A percentile compares a stretch with the other conserved stretches of the same genome.
phyloP scores from a whole-genome alignment of 2,113 vertebrate species.

The Copsychus sechellarum region DNA sequence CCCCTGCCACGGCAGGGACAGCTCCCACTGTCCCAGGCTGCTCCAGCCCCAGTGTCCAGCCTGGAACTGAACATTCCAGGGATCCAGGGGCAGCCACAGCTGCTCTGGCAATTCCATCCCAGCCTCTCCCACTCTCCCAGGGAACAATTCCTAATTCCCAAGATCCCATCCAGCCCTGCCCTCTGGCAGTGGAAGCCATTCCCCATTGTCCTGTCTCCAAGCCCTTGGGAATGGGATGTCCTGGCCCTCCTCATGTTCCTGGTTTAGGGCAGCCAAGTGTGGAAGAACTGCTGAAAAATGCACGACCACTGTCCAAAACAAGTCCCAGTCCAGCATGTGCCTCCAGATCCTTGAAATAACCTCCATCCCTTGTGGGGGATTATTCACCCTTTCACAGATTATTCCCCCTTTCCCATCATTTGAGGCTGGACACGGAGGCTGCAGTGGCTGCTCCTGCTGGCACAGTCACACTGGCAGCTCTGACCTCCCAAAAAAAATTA shows the following conservation, averaged over 20 bases:
- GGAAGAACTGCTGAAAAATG: slow-evolving; percentile 39
- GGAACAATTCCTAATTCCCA: neutral
- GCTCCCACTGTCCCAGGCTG: neutral
- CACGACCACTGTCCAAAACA: neutral
- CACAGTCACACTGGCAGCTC: neutral
- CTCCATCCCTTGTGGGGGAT: neutral
- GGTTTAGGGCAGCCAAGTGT: neutral
- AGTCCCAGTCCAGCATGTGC: neutral
- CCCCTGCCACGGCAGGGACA: neutral
- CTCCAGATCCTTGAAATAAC: neutral
- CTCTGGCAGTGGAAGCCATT: neutral
- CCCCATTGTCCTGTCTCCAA: neutral
- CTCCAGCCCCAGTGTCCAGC: neutral
- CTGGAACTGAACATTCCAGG: neutral
- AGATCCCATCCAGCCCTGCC: fast-evolving
- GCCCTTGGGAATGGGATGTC: neutral
- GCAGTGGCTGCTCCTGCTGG: neutral
- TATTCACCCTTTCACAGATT: no score
- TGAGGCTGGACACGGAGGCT: neutral
- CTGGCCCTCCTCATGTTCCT: neutral
- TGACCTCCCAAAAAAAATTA: neutral
- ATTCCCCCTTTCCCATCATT: neutral
- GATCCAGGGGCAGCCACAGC: neutral
- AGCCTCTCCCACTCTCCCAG: neutral
- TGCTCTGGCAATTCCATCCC: fast-evolving